phyloP scores from a whole-genome alignment of 2,888 invertebrate species.

The Drosophila mayaguana region DNA sequence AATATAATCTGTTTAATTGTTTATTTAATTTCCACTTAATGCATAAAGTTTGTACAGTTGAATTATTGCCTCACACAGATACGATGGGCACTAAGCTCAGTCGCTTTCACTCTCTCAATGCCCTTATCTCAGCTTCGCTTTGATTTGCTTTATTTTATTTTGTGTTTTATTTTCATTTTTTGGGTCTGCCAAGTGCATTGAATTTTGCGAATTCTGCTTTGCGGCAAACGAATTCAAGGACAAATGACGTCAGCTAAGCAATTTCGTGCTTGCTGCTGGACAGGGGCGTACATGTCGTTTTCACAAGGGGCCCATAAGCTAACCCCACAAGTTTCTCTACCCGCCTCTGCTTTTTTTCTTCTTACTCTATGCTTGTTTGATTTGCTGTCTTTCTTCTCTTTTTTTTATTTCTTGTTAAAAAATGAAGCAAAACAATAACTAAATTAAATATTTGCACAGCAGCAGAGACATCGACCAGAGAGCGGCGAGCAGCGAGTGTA shows the following conservation, averaged over 20 bases:
- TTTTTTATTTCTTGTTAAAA: constrained; percentile 31
- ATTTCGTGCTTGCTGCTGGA: constrained; percentile 55
- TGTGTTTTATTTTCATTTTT: constrained; percentile 6
- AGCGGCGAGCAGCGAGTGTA: constrained; percentile 26
- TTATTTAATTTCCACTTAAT: not conserved
- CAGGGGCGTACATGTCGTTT: constrained; percentile 43
- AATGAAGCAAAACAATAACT: constrained; percentile 18
- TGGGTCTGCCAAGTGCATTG: constrained; percentile 70
- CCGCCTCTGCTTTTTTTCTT: constrained; percentile 50
- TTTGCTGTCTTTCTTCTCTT: constrained; percentile 33
- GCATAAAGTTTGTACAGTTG: not conserved
- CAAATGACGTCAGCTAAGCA: constrained; percentile 82
- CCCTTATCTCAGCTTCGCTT: constrained; percentile 33
- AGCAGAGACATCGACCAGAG: constrained; percentile 54
- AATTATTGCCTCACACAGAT: constrained; percentile 9
- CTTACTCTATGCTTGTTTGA: constrained; percentile 47
- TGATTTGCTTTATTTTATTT: constrained; percentile 25
- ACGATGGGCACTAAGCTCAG: constrained; percentile 17
- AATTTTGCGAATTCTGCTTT: constrained; percentile 76
- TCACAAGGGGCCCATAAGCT: constrained; percentile 3
- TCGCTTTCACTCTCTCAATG: constrained; percentile 43
- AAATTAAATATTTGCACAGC: constrained; percentile 72
- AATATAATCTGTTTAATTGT: not conserved
- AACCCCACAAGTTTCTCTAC: constrained; percentile 11
- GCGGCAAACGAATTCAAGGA: constrained; percentile 76